Base-by-base conservation (phyloP, 1,140 invertebrate species). In the Caenorhabditis briggsae region DNA sequence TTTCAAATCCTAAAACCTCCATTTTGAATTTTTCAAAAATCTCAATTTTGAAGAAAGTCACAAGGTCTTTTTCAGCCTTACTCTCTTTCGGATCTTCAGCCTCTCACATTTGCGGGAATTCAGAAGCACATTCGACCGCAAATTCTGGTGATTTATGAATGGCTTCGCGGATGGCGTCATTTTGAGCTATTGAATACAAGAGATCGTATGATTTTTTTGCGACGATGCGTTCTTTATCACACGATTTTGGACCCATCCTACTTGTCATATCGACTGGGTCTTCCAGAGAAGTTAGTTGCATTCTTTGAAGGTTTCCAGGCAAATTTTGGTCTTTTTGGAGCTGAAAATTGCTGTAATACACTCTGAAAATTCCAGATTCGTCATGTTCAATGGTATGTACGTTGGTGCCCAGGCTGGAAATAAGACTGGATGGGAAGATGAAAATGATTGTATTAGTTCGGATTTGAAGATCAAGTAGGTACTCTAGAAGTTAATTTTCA, bases 301-400 rank as follows among this genome's bases (percentile, higher is more conserved):
- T 33, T 33, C 3, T 33, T 33, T 33, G 3, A 33, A 3, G 33
- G 1, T 33, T 33, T n/a, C n/a, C n/a, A n/a, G n/a, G n/a, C n/a
- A n/a, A n/a, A 50, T 50, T 53, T 53, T 16, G 16, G 16, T 11
- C 2, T 8, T 53, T 53, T 53, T 16, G 9, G 1, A 53, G 11
- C 50, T 16, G 2, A 48, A 74, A 43, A 74, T 33, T 41, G 65
- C 5, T 41, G 2, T 46, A n/a, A n/a, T 12, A 9, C 18, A 78
- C 12, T 20, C 43, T 11, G 7, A 53, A 46, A 56, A 83, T 55
- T 64, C n/a, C 53, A 84, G 86, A 82, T 89, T 88, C 53, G 87
- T 89, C 2, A 86, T 89, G 86, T 87, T 87, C 84, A 89, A 89
- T 46, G 86, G 88, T 48, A 88, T 83, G 83, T 88, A 85, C 25